Evolutionary conservation across 2,797 vertebrate species (phyloP), one percentile per base, ranked within the genome.

Genomic region (Phrynocephalus guinanensis): DNA sequence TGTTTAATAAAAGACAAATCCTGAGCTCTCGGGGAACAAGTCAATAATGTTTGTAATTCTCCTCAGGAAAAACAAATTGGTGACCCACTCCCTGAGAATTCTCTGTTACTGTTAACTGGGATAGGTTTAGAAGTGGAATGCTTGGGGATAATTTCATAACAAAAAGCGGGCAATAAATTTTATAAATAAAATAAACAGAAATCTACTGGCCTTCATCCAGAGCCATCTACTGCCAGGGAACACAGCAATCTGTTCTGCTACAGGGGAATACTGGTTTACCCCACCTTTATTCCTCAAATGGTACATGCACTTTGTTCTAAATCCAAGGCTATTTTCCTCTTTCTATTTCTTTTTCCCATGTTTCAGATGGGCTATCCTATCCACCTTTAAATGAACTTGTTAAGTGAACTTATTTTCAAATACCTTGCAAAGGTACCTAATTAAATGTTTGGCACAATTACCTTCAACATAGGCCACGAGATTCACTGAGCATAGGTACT

Each of bases 1-100:
- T 92, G 86, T 93, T 92, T 79, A 88, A 88, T 84, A 82, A 91
- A 93, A 91, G 90, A 83, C 89, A 93, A 92, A 89, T 66, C 73
- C 83, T 52, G 86, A 11, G 2, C 77, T 85, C 28, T 60, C 15
- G 85, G 38, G 87, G 78, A 90, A 86, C 15, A 28, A 67, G 0
- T 44, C n/a, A 89, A 78, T 84, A 90, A 48, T 86, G 83, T 5
- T 90, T 68, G 79, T 70, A 87, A 89, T 79, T 91, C 86, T 89
- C 86, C 75, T 87, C 90, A 85, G 81, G 87, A 48, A 90, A 44
- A 92, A 91, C 44, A 68, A 88, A 82, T 82, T 63, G 56, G 84
- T 0, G 6, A 79, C 28, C 82, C 3, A 10, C 86, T 86, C 75
- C 82, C 84, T 87, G 87, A 60, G 1, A 90, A 72, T 8, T 68